Percentiles rank a stretch among this genome's conserved stretches.
Evolutionary conservation across 2,797 vertebrate genomes (phyloP).

Genomic region (Emydoidea blandingii): DNA sequence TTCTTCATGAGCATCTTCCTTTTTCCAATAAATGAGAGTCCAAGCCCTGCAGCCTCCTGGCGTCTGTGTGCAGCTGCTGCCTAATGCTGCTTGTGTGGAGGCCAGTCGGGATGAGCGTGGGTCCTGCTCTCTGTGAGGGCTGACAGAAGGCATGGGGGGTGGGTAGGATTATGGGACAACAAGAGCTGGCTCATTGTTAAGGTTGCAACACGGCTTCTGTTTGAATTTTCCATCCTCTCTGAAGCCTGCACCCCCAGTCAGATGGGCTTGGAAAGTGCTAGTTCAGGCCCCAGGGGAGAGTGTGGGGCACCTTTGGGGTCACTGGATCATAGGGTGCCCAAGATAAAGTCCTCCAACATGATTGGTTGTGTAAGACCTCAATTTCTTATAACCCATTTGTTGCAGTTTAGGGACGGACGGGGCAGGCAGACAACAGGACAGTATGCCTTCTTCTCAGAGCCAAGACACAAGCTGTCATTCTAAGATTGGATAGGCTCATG

Average conservation of each 20-base stretch:
- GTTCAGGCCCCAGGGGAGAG: neutral
- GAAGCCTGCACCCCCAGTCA: neutral
- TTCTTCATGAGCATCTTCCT: conserved; percentile 47
- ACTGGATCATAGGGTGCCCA: neutral
- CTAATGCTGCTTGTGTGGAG: fast-evolving
- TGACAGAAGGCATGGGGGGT: fast-evolving
- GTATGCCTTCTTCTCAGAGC: neutral
- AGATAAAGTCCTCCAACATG: neutral
- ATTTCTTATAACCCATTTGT: neutral
- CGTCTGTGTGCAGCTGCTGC: neutral
- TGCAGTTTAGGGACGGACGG: neutral
- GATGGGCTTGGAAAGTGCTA: neutral
- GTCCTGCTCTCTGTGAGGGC: neutral
- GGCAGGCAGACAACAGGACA: neutral
- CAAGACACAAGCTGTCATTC: neutral
- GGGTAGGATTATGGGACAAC: too few relatives aligned
- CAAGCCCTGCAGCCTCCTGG: conserved; percentile 31
- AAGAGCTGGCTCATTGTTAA: neutral
- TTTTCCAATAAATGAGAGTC: conserved; percentile 76
- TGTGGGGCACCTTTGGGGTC: neutral
- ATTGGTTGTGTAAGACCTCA: neutral
- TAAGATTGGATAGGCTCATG: neutral
- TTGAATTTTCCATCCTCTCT: neutral
- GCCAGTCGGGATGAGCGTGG: neutral
- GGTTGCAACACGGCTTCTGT: neutral